Evolutionary conservation across 1,140 invertebrate genomes (phyloP).

Genomic region (Hermetia illucens): DNA sequence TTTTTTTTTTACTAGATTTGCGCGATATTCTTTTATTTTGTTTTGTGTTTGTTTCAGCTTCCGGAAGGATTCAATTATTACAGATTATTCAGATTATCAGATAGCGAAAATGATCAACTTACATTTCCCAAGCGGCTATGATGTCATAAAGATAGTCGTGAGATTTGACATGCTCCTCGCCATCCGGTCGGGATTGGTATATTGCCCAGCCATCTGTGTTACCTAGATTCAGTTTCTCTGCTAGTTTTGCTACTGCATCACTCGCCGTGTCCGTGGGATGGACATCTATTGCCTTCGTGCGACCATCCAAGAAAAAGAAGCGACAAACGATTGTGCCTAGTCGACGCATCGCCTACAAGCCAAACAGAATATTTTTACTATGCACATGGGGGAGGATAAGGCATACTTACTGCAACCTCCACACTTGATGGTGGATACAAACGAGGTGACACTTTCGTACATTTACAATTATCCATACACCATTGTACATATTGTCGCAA

Average conservation of each 20-base stretch:
- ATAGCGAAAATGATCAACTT: too few relatives aligned
- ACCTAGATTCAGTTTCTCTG: conserved; percentile 70
- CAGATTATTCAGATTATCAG: conserved; percentile 1
- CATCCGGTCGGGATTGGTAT: conserved; percentile 70
- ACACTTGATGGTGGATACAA: conserved; percentile 80
- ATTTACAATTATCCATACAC: conserved; percentile 85
- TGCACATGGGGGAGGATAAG: conserved; percentile 1
- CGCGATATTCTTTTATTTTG: neutral
- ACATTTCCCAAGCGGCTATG: conserved; percentile 86
- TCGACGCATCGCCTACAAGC: conserved; percentile 64
- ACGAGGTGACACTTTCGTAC: conserved; percentile 65
- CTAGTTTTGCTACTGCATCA: conserved; percentile 76
- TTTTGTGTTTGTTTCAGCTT: neutral
- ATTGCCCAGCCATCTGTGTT: conserved; percentile 88
- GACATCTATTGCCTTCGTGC: conserved; percentile 89
- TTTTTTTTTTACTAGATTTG: neutral
- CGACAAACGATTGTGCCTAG: conserved; percentile 86
- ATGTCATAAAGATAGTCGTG: conserved; percentile 91
- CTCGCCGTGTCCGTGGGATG: conserved; percentile 87
- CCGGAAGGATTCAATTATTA: conserved; percentile 1
- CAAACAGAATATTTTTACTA: neutral
- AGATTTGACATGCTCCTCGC: conserved; percentile 81
- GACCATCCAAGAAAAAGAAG: conserved; percentile 89
- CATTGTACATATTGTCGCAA: conserved; percentile 79
- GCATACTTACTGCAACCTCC: conserved; percentile 68